Conservation (phyloP, 2,113 vertebrate species). For the Cinclus cinclus region DNA sequence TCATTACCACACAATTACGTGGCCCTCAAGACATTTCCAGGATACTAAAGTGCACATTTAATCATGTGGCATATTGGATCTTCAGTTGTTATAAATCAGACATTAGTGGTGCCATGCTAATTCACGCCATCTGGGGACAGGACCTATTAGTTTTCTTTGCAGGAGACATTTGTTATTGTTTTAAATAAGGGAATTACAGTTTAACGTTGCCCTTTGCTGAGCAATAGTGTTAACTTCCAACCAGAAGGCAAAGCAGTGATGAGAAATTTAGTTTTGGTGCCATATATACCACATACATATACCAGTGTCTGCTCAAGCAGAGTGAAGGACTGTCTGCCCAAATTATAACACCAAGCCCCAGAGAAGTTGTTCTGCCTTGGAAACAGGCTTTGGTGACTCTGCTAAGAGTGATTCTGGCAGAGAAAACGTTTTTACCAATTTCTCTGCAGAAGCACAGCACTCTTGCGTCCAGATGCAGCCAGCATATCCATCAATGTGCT, state of each 20-base stretch:
- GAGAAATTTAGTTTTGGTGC: not conserved
- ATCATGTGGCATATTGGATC: conserved; percentile 49
- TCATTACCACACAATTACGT: conserved; percentile 63
- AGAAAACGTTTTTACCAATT: not conserved
- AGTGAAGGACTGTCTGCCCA: not conserved
- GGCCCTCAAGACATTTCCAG: conserved; percentile 55
- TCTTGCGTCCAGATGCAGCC: rapidly evolving
- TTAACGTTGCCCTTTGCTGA: conserved; percentile 43
- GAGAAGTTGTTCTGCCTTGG: not conserved
- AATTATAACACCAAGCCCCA: not conserved
- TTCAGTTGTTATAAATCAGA: conserved; percentile 58
- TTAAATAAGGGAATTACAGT: conserved; percentile 9
- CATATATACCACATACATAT: not conserved
- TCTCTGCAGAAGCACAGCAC: not conserved
- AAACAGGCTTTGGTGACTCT: not conserved
- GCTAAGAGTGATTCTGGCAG: not conserved
- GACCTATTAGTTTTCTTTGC: conserved; percentile 43
- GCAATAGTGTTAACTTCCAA: conserved; percentile 13
- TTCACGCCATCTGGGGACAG: conserved; percentile 56
- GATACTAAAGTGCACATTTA: conserved; percentile 51
- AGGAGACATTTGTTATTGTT: conserved; percentile 47
- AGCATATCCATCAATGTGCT: not conserved
- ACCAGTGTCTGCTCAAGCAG: not conserved
- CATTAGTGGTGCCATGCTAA: conserved; percentile 38
- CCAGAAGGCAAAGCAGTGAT: not conserved